Evolutionary conservation across 2,797 vertebrate species (phyloP), one percentile per base, ranked within the genome.

Genomic region (Morus bassanus): DNA sequence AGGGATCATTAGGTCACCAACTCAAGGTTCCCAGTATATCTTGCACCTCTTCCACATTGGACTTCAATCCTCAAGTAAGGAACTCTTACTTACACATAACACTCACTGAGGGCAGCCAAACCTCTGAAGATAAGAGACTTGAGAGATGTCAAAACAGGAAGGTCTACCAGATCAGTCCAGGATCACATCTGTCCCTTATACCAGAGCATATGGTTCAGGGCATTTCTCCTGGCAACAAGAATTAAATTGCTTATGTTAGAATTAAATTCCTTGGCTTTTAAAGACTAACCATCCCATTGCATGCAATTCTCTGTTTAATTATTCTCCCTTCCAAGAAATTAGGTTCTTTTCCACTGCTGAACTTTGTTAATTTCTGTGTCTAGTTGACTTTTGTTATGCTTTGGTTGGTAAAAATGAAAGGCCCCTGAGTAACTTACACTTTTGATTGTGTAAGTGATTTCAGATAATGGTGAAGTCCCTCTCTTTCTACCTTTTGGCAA

Each of bases 41-140:
- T 76, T 0, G 0, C 7, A 18, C 0, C 3, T 67, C 28, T 70
- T 76, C 14, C 30, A 43, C 10, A 3, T 0, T 53, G 21, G 37
- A 27, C 7, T 37, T 59, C 9, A 59, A 2, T 35, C 11, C 7
- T 82, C 37, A 56, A 7, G 35, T 25, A 68, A 37, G 0, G 1
- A 64, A 39, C n/a, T 51, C 14, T 43, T 45, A 54, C 8, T 63
- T 39, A 35, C 5, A 21, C 6, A 2, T 6, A 37, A 11, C 2
- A n/a, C 64, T 51, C 28, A 41, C 19, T 24, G 13, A 43, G 8
- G 11, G 9, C 11, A 45, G 5, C 19, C 18, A 89, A 35, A 53
- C 1, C 4, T 56, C 35, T 39, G 18, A 82, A 56, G 25, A 16
- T 6, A 57, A 24, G 12, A 73, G 5, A n/a, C 13, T 35, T 41